These are phyloP conservation scores for Indicator indicator DNA, from an alignment of 2,113 vertebrate genomes.

Conservation along the genomic window DNA sequence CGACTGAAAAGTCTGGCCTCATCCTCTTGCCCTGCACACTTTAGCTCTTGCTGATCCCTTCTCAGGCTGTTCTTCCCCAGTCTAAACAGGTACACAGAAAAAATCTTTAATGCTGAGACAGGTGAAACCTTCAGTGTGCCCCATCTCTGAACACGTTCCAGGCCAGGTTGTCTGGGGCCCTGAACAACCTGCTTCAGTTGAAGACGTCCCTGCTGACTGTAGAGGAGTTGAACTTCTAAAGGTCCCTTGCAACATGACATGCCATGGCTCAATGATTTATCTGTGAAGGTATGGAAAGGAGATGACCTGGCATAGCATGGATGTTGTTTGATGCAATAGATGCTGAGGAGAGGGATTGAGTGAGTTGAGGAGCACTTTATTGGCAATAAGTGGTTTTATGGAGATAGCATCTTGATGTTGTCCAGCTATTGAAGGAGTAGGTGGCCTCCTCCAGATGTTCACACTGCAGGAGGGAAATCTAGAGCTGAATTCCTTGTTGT, in stretches of 20 bases:
- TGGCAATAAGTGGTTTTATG: fast-evolving
- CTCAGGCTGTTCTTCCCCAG: too few species aligned
- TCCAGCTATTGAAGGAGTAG: fast-evolving
- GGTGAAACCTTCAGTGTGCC: neutral
- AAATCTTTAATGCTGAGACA: neutral
- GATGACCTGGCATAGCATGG: fast-evolving
- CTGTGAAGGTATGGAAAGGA: fast-evolving
- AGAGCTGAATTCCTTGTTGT: neutral
- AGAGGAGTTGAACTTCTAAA: neutral
- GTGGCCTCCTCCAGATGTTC: neutral
- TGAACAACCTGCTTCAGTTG: neutral
- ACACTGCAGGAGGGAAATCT: too few species aligned
- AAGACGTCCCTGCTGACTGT: neutral
- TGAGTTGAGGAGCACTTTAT: neutral
- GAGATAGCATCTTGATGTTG: neutral
- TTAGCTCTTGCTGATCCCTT: too few species aligned
- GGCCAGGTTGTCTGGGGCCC: neutral
- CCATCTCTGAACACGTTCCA: neutral
- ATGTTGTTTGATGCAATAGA: too few species aligned
- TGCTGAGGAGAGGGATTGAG: fast-evolving
- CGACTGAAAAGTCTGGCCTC: too few species aligned
- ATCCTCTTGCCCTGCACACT: too few species aligned
- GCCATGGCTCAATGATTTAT: neutral
- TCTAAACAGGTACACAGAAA: neutral
- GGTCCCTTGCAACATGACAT: neutral